These are phyloP conservation scores for Drosophila nigrodunni DNA, from an alignment of 1,140 invertebrate species.

Conservation along the genomic window DNA sequence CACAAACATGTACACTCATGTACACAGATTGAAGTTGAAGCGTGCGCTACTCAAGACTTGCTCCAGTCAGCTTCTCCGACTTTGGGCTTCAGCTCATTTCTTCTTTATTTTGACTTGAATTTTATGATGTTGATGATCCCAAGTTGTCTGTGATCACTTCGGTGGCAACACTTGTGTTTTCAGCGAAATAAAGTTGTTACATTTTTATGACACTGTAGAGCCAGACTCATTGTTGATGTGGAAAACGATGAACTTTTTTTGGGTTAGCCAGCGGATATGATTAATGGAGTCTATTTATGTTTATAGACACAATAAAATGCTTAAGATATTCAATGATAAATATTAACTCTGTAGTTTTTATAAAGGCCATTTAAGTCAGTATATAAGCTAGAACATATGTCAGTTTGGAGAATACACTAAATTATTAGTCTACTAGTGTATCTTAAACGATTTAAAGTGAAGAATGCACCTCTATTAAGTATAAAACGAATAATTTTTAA, in stretches of 20 bases:
- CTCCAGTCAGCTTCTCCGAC: slow-evolving; percentile 13
- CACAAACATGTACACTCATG: slow-evolving; percentile 54
- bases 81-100: slow-evolving; percentile 11
- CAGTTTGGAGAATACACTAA: too few species aligned
- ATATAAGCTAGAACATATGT: too few species aligned
- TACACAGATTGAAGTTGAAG: slow-evolving; percentile 46
- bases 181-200: slow-evolving; percentile 61
- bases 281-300: slow-evolving; percentile 61
- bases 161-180: slow-evolving; percentile 40
- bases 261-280: slow-evolving; percentile 66
- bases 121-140: slow-evolving; percentile 16
- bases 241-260: slow-evolving; percentile 47
- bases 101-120: slow-evolving; percentile 24
- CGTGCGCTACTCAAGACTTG: slow-evolving; percentile 38
- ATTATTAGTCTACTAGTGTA: too few species aligned
- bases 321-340: slow-evolving; percentile 10
- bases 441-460: too few species aligned
- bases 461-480: too few species aligned
- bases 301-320: slow-evolving; percentile 17
- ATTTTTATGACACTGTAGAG: slow-evolving; percentile 54
- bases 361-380: too few species aligned
- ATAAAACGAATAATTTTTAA: too few species aligned
- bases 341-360: not conserved
- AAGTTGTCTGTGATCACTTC: slow-evolving; percentile 29
- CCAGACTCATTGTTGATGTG: slow-evolving; percentile 2